phyloP scores from a whole-genome alignment of 1,140 invertebrate genomes.

The Heterodera carotae region DNA sequence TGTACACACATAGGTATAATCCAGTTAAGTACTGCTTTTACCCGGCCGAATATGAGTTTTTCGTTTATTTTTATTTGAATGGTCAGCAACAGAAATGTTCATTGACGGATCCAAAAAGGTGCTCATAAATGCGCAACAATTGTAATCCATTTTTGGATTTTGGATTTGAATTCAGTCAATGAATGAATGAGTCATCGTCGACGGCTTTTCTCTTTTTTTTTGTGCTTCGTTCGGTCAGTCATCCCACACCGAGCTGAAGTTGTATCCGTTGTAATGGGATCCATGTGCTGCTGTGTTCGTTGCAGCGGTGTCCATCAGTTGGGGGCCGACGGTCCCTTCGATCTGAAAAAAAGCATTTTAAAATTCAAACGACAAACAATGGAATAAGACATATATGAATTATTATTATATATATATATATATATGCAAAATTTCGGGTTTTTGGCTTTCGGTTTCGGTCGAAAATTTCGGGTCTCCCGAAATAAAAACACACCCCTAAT shows the following conservation, averaged over 20 bases:
- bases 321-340: conserved; percentile 35
- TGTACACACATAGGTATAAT: neutral
- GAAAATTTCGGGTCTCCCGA: no score
- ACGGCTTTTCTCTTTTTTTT: neutral
- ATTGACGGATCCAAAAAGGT: neutral
- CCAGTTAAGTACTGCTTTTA: neutral
- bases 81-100: neutral
- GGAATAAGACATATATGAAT: no score
- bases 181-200: no score
- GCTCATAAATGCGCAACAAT: no score
- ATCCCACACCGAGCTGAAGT: conserved; percentile 44
- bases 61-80: neutral
- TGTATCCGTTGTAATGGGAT: conserved; percentile 37
- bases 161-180: no score
- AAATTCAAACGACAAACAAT: no score
- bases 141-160: neutral
- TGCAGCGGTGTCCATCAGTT: conserved; percentile 23
- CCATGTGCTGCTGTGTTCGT: neutral
- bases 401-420: no score
- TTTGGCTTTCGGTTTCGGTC: no score
- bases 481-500: no score
- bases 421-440: no score
- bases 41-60: no score
- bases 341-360: conserved; percentile 19
- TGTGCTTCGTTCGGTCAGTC: conserved; percentile 28